Base-by-base conservation (phyloP, 1,140 invertebrate genomes). In the Drosophila fuyamai region DNA sequence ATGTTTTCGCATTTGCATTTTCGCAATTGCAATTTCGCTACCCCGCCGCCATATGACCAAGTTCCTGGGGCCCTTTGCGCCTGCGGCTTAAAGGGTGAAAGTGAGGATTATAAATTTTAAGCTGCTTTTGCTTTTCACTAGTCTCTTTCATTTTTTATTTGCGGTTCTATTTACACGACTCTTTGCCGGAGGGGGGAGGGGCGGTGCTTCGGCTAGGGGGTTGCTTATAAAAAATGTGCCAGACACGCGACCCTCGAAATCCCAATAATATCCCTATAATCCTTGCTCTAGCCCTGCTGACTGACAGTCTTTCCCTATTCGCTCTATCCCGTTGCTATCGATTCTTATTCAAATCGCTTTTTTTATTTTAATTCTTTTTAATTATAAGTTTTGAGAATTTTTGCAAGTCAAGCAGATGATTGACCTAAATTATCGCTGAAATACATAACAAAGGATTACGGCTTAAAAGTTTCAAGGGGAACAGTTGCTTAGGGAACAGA, bases 31-130 rank as follows among this genome's bases (percentile, higher is more conserved):
- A 61, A 61, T 62, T 59, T 60, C 54, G 54, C 59, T 32, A 59
- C 13, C 27, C 54, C 23, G 23, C 23, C 23, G 23, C 23, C 54
- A 36, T 14, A 10, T 40, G 27, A 53, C 40, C 68, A 14, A 38
- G 44, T 51, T 47, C 41, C 48, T 16, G 13, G 4, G 57, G 44
- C 48, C 41, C 44, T 40, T 43, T 38, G 14, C 43, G 66, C 63
- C 56, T 43, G 43, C 61, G 76, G 79, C 79, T 83, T 73, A 89
- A 85, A 74, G 77, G 83, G 85, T 80, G 80, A 88, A 88, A 88
- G 85, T 89, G 77, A 74, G 84, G 84, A 89, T 88, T 88, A 88
- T 88, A 89, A 84, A 75, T 90, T 88, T 78, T 88, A 88, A 88
- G 84, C 84, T 78, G 85, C 84, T 88, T 88, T 88, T 85, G 77